Conservation (phyloP, 2,113 vertebrate species). For the Leiothrix lutea region DNA sequence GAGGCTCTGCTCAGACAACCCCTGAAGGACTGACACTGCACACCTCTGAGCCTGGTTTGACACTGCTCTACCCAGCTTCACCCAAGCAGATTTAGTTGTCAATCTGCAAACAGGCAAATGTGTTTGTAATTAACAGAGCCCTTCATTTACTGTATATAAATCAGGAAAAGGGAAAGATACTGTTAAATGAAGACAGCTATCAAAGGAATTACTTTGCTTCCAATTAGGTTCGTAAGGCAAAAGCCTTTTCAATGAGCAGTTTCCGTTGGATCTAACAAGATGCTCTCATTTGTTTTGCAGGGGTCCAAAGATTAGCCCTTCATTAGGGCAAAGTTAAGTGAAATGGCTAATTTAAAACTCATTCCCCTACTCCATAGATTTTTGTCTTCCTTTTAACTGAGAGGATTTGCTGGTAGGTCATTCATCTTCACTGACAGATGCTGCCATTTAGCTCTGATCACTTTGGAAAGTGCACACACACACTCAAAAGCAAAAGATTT, state of each 20-base stretch:
- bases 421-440: slow-evolving; percentile 43
- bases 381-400: slow-evolving; percentile 54
- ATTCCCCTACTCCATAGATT: slow-evolving; percentile 16
- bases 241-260: slow-evolving; percentile 8
- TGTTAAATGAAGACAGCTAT: slow-evolving; percentile 49
- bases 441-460: slow-evolving; percentile 54
- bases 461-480: neutral
- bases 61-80: neutral
- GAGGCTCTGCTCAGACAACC: neutral
- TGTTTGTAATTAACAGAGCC: slow-evolving; percentile 31
- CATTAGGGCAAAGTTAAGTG: slow-evolving; percentile 44
- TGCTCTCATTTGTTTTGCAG: slow-evolving; percentile 43
- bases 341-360: slow-evolving; percentile 60
- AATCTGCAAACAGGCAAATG: neutral
- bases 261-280: slow-evolving; percentile 42
- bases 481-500: neutral
- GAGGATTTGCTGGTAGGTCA: slow-evolving; percentile 27
- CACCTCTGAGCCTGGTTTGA: neutral
- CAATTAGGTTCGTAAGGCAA: slow-evolving; percentile 36
- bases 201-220: slow-evolving; percentile 48
- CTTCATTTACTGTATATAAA: slow-evolving; percentile 40
- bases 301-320: slow-evolving; percentile 42
- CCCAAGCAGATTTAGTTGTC: neutral
- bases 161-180: slow-evolving; percentile 26
- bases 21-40: neutral